Percentiles rank a stretch among this genome's conserved stretches.
phyloP scores from a whole-genome alignment of 2,888 invertebrate species.

The Hipparchia semele region DNA sequence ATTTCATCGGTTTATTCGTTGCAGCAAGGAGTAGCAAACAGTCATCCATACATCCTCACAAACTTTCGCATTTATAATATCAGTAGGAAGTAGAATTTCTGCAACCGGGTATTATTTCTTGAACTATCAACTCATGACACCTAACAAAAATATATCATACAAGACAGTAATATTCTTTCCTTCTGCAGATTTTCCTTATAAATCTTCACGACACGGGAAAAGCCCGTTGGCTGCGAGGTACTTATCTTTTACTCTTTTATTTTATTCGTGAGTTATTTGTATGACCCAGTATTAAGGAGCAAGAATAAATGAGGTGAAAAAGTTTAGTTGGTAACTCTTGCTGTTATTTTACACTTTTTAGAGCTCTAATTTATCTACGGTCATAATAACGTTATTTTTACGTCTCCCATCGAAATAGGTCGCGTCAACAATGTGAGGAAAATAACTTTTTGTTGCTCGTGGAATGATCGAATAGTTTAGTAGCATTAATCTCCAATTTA shows the following conservation, averaged over 20 bases:
- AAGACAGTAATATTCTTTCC: slow-evolving; percentile 57
- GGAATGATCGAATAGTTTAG: not conserved
- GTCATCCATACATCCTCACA: too few relatives aligned
- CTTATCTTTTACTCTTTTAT: slow-evolving; percentile 44
- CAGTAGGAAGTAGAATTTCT: not conserved
- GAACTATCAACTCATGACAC: not conserved
- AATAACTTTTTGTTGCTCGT: not conserved
- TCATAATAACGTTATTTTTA: not conserved
- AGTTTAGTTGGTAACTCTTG: slow-evolving; percentile 6
- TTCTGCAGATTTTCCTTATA: slow-evolving; percentile 55
- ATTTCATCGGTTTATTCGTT: too few relatives aligned
- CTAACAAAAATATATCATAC: slow-evolving; percentile 48
- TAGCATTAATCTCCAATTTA: not conserved
- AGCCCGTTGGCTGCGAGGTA: slow-evolving; percentile 45
- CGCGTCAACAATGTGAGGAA: not conserved
- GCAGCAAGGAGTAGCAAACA: too few relatives aligned
- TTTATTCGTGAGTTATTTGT: slow-evolving; percentile 41
- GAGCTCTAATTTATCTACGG: slow-evolving; percentile 3
- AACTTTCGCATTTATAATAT: too few relatives aligned
- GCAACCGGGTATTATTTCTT: not conserved
- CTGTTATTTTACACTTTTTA: slow-evolving; percentile 12
- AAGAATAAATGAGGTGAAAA: slow-evolving; percentile 15
- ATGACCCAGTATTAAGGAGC: slow-evolving; percentile 25
- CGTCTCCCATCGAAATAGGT: not conserved
- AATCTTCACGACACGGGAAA: slow-evolving; percentile 52